These are phyloP conservation scores for Ochropacha duplaris DNA, from an alignment of 2,888 invertebrate species.

Conservation along the genomic window DNA sequence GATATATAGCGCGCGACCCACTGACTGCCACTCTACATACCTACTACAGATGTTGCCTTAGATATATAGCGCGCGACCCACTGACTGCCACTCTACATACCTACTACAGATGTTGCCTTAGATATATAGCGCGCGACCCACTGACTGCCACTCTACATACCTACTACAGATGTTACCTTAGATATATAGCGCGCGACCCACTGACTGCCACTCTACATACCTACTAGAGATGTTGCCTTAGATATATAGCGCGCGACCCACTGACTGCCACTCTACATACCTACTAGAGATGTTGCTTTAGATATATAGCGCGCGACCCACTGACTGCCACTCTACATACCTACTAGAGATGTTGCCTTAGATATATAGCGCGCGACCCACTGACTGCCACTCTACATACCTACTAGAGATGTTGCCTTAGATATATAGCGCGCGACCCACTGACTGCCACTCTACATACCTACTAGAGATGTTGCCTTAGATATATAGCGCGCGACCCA, in stretches of 20 bases:
- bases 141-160: no score
- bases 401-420: background rate
- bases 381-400: no score
- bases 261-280: no score
- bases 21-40: no score
- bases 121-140: background rate
- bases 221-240: background rate
- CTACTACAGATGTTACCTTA: background rate
- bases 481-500: background rate
- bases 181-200: background rate
- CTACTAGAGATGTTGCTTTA: background rate
- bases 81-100: no score
- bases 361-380: background rate
- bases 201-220: no score
- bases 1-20: background rate
- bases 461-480: background rate
- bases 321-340: no score
- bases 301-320: background rate
- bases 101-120: background rate
- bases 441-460: no score
- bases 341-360: background rate
- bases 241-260: background rate
- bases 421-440: background rate
- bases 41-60: background rate
- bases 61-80: background rate